These are phyloP conservation scores for Chalcis sispes DNA, from an alignment of 2,888 invertebrate species.

Conservation along the genomic window DNA sequence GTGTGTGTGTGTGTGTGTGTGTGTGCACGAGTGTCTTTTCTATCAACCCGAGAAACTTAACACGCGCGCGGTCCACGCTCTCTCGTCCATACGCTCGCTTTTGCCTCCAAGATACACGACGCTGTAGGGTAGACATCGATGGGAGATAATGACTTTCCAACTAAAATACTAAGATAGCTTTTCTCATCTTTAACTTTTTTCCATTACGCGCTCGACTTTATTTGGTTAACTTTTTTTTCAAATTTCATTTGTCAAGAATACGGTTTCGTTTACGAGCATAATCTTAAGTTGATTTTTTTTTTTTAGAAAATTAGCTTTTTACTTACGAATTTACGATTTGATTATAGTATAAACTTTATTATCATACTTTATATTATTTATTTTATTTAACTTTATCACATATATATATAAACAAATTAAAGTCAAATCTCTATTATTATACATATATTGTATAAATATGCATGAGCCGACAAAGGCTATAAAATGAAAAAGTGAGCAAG, in stretches of 20 bases:
- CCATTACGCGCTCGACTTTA: not conserved
- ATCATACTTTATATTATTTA: too few species aligned
- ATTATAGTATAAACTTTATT: too few species aligned
- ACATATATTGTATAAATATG: too few species aligned
- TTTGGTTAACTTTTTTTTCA: slow-evolving; percentile 5
- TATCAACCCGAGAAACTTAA: not conserved
- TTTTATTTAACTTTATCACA: too few species aligned
- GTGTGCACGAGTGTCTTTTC: not conserved
- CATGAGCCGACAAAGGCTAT: too few species aligned
- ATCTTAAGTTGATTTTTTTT: not conserved
- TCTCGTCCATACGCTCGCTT: not conserved
- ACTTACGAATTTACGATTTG: slow-evolving; percentile 25
- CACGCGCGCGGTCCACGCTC: not conserved
- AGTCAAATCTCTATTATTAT: too few species aligned
- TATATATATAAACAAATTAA: too few species aligned
- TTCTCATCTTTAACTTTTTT: too few species aligned
- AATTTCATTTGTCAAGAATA: not conserved
- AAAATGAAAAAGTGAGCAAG: too few species aligned
- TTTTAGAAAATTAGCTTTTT: slow-evolving; percentile 26
- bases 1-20: not conserved
- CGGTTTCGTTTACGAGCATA: not conserved
- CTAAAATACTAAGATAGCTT: too few species aligned
- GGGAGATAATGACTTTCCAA: slow-evolving; percentile 30
- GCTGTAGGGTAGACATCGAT: slow-evolving; percentile 34
- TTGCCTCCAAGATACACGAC: slow-evolving; percentile 7